phyloP scores from a whole-genome alignment of 2,888 invertebrate genomes.

The Himalopsyche anomala region DNA sequence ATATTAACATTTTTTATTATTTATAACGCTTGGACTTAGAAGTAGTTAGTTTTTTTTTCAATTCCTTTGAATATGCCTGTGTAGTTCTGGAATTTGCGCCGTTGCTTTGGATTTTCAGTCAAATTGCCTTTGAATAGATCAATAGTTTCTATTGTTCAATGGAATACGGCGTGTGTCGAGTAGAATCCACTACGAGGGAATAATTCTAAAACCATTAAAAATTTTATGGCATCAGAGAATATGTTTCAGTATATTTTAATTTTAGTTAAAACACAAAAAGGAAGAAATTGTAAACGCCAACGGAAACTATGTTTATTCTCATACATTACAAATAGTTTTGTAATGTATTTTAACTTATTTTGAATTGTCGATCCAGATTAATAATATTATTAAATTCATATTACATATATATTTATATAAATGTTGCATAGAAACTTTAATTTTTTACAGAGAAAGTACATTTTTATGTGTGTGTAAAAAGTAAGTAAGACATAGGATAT shows the following conservation, averaged over 20 bases:
- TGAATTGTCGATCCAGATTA: too few species aligned
- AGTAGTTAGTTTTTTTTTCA: not conserved
- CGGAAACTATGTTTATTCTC: not conserved
- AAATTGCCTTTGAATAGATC: not conserved
- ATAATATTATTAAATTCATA: too few species aligned
- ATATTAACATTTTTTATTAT: not conserved
- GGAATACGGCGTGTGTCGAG: not conserved
- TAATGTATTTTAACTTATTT: not conserved
- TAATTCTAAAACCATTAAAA: not conserved
- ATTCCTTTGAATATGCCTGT: slow-evolving; percentile 17
- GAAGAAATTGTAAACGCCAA: not conserved
- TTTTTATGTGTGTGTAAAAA: too few species aligned
- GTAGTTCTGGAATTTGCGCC: slow-evolving; percentile 25
- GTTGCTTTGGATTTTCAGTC: slow-evolving; percentile 22
- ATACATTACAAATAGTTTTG: not conserved
- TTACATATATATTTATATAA: too few species aligned
- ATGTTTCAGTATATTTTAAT: slow-evolving; percentile 48
- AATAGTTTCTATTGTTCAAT: slow-evolving; percentile 21
- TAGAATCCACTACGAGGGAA: not conserved
- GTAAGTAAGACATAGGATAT: too few species aligned
- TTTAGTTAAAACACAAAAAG: slow-evolving; percentile 38
- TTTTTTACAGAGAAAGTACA: too few species aligned
- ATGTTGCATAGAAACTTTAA: too few species aligned
- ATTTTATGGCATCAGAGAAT: slow-evolving; percentile 48
- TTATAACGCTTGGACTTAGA: not conserved